Base-by-base conservation (phyloP, 2,797 vertebrate genomes). In the Pseudopleuronectes americanus region DNA sequence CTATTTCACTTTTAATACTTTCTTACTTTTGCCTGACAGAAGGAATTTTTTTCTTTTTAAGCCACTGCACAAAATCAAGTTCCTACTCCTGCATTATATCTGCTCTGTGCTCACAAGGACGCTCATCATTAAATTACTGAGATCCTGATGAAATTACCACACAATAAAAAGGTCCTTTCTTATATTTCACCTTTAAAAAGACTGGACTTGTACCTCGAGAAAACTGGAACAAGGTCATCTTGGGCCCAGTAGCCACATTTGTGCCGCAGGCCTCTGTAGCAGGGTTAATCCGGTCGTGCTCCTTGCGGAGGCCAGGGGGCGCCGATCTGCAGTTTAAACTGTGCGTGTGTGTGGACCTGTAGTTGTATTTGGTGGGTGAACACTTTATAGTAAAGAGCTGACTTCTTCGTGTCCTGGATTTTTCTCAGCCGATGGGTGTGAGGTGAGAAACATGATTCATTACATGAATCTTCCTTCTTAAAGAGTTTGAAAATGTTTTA, bases 381-480 rank as follows among this genome's bases (percentile, higher is more conserved):
- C 52, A 54, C 13, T 55, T 14, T 2, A n/a, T 21, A 64, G 17
- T 72, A 62, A 4, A 26, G 31, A 14, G 54, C 59, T 28, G 48
- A 65, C 36, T 64, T 57, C 52, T 21, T 38, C 5, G 49, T 28
- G 38, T 41, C 58, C 49, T 2, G 23, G 41, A 68, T 23, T 73
- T 19, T 1, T 65, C 67, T 54, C 23, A 2, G 66, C 54, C 43
- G 7, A 71, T 61, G 67, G 8, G 49, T 14, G 43, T 66, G 61
- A 80, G 74, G 59, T 65, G 76, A 79, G 77, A 62, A 74, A 64
- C 61, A 61, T 57, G 41, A 77, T 74, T 76, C 24, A 71, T 87
- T 63, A 33, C 33, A 47, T 53, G 9, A 47, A 51, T 60, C 57
- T 16, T 26, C 8, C 3, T 28, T 64, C 68, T 41, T 53, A 64